Percentiles rank a stretch among this genome's conserved stretches.
Evolutionary conservation across 1,140 invertebrate genomes (phyloP).

Genomic region (Temnothorax curvispinosus): DNA sequence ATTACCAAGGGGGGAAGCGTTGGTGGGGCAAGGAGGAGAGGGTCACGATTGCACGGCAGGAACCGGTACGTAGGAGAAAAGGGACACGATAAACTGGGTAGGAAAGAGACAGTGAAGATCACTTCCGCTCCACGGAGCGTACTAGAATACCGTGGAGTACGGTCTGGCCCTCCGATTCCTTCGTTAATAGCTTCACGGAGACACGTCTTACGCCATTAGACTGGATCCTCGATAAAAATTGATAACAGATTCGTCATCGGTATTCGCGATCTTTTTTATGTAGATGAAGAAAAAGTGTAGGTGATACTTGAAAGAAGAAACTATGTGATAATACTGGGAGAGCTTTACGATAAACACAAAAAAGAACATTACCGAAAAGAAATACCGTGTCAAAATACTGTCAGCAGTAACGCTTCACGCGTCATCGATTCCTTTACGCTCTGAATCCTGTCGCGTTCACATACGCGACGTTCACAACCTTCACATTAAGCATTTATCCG

Average conservation of each 20-base stretch:
- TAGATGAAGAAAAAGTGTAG: neutral
- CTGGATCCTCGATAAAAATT: slow-evolving; percentile 18
- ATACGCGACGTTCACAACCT: neutral
- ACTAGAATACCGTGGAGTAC: slow-evolving; percentile 67
- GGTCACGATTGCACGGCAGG: slow-evolving; percentile 54
- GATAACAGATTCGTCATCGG: neutral
- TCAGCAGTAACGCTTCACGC: slow-evolving; percentile 63
- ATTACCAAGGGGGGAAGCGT: slow-evolving; percentile 68
- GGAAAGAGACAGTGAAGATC: slow-evolving; percentile 59
- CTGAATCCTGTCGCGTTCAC: slow-evolving; percentile 27
- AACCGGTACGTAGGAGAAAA: slow-evolving; percentile 53
- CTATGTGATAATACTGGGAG: neutral
- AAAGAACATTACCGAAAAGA: neutral
- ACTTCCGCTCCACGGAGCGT: slow-evolving; percentile 69
- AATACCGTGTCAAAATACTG: neutral
- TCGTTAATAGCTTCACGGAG: slow-evolving; percentile 64
- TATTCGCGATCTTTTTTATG: neutral
- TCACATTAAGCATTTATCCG: neutral
- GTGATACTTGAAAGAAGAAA: neutral
- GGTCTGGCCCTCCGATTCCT: slow-evolving; percentile 57
- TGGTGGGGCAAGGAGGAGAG: slow-evolving; percentile 40
- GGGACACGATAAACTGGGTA: slow-evolving; percentile 32
- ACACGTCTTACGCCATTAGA: slow-evolving; percentile 49
- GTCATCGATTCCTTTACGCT: slow-evolving; percentile 64
- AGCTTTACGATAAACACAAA: neutral